Conservation (phyloP, 2,888 invertebrate genomes). For the Ephialtes manifestator region DNA sequence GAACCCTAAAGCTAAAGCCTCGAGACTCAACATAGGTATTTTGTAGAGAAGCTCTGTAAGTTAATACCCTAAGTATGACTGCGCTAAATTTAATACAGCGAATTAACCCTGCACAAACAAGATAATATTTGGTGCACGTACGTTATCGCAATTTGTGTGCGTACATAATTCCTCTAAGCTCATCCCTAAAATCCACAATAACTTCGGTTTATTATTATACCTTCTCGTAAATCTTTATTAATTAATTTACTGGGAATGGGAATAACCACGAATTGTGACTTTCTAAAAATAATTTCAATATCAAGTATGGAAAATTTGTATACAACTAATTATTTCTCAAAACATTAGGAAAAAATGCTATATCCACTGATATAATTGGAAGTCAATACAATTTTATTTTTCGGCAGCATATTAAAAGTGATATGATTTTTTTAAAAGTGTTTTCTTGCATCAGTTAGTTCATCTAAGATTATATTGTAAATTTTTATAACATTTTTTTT, state of each 20-base stretch:
- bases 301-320: background rate
- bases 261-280: background rate
- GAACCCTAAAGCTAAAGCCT: slow-evolving; percentile 1
- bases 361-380: background rate
- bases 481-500: background rate
- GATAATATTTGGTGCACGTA: slow-evolving; percentile 77
- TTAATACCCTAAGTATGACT: slow-evolving; percentile 29
- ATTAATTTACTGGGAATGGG: slow-evolving; percentile 29
- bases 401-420: too few species aligned
- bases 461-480: background rate
- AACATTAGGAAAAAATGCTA: background rate
- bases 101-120: slow-evolving; percentile 75
- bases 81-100: slow-evolving; percentile 52
- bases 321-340: background rate
- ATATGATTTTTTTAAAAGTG: too few species aligned
- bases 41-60: slow-evolving; percentile 15
- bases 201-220: slow-evolving; percentile 47
- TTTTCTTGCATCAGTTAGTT: too few species aligned
- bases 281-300: background rate
- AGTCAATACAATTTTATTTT: too few species aligned
- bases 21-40: background rate
- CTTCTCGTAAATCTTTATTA: slow-evolving; percentile 56
- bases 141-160: slow-evolving; percentile 37
- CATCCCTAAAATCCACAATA: slow-evolving; percentile 75
- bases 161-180: slow-evolving; percentile 28